A percentile compares a stretch with the other conserved stretches of the same genome.
Evolutionary conservation across 2,888 invertebrate genomes (phyloP).

Genomic region (Uropetala carovei): DNA sequence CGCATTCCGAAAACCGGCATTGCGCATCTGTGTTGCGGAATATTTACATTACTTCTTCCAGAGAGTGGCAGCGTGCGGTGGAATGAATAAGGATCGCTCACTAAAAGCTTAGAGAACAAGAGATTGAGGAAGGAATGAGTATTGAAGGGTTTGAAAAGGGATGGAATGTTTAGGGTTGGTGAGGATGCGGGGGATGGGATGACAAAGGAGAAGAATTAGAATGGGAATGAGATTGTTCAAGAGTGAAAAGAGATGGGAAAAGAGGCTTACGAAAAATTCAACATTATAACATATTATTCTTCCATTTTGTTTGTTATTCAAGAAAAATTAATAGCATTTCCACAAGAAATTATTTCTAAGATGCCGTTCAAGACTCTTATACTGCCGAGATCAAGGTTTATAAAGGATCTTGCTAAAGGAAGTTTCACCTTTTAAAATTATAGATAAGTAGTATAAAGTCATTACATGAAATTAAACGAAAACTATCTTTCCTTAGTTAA

Average conservation of each 20-base stretch:
- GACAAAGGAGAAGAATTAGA: background rate
- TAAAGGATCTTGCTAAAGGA: too few species aligned
- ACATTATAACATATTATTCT: too few species aligned
- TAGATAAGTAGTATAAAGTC: too few species aligned
- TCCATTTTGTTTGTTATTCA: too few species aligned
- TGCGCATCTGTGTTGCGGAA: conserved; percentile 57
- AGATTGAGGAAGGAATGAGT: background rate
- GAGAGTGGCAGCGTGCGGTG: background rate
- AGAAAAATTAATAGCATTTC: too few species aligned
- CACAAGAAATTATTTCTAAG: too few species aligned
- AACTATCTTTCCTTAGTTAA: too few species aligned
- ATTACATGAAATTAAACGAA: too few species aligned
- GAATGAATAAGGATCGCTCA: background rate
- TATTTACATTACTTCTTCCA: background rate
- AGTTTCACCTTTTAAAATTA: too few species aligned
- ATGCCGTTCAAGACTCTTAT: too few species aligned
- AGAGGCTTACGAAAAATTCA: background rate
- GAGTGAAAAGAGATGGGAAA: background rate
- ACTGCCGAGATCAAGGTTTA: too few species aligned
- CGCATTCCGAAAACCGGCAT: conserved; percentile 34
- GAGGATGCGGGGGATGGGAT: background rate
- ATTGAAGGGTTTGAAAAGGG: background rate
- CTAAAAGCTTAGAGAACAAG: background rate
- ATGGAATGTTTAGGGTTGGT: background rate
- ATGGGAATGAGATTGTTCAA: background rate